Base-by-base conservation (phyloP, 2,888 invertebrate species). In the Glaucopsyche alexis region DNA sequence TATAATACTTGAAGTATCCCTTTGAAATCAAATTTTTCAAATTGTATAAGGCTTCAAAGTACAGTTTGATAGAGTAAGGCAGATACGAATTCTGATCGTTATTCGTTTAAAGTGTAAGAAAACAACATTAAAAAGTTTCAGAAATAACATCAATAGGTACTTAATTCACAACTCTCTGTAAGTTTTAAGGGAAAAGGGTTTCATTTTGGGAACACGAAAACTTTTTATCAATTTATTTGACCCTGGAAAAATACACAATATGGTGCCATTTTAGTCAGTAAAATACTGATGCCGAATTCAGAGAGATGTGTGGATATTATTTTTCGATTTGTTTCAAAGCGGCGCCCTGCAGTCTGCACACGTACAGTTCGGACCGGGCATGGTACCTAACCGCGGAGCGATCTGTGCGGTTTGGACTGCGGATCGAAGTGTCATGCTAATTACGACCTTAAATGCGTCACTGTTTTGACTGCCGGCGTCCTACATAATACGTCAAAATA, bases 11-110 rank as follows among this genome's bases (percentile, higher is more conserved):
- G n/a, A n/a, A n/a, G 52, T 9, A 9, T 19, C 52, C 52, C 16
- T 52, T 16, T 52, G 9, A 19, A 52, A 52, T 50, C n/a, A 40
- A 40, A 40, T 50, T n/a, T 50, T 7, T n/a, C 19, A 16, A 52
- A 6, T 8, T 3, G 52, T 6, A 5, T 40, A 40, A 52, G 16
- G 52, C 16, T 52, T n/a, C 52, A 52, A 16, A 16, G 52, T 16
- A 16, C 16, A 52, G 16, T 7, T 52, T 7, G 8, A 9, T n/a
- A 16, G 16, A 52, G 16, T 52, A 11, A 52, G 8, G 52, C 16
- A 52, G 52, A 16, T 52, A 52, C 52, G n/a, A n/a, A n/a, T n/a
- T n/a, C n/a, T n/a, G 52, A 52, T 52, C 52, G 52, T 52, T 16
- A 16, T 19, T 52, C 52, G 52, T 16, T 9, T 16, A 9, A 52